Conservation (phyloP, 2,888 invertebrate species). For the Mesoligia furuncula region DNA sequence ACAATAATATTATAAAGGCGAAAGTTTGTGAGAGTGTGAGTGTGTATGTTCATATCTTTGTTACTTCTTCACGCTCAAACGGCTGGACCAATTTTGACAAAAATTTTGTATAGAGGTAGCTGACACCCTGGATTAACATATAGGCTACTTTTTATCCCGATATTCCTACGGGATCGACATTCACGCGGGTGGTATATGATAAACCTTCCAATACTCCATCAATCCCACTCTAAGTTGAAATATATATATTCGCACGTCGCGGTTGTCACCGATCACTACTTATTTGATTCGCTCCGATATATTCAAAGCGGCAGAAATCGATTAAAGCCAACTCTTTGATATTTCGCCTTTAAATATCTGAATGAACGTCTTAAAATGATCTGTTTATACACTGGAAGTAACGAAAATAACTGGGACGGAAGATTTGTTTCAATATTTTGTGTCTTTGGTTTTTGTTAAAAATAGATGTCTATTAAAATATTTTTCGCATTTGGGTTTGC, state of each 20-base stretch:
- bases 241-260: slow-evolving; percentile 51
- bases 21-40: too few species aligned
- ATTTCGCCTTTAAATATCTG: slow-evolving; percentile 40
- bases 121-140: too few species aligned
- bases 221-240: slow-evolving; percentile 23
- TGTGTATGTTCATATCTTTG: too few species aligned
- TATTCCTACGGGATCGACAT: too few species aligned
- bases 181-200: background rate
- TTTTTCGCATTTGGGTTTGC: background rate
- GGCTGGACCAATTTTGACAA: too few species aligned
- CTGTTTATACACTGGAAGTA: slow-evolving; percentile 44
- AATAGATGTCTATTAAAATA: slow-evolving; percentile 20
- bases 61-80: too few species aligned
- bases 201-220: background rate
- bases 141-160: too few species aligned
- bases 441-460: slow-evolving; percentile 14
- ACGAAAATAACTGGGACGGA: slow-evolving; percentile 39
- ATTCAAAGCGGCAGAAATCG: slow-evolving; percentile 55
- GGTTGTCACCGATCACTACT: slow-evolving; percentile 49
- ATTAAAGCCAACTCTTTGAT: slow-evolving; percentile 57
- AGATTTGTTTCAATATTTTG: slow-evolving; percentile 26
- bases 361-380: slow-evolving; percentile 49
- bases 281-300: slow-evolving; percentile 57
- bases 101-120: too few species aligned
- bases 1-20: too few species aligned